Percentiles rank a stretch among this genome's conserved stretches.
Evolutionary conservation across 2,888 invertebrate species (phyloP).

Genomic region (Idaea aversata): DNA sequence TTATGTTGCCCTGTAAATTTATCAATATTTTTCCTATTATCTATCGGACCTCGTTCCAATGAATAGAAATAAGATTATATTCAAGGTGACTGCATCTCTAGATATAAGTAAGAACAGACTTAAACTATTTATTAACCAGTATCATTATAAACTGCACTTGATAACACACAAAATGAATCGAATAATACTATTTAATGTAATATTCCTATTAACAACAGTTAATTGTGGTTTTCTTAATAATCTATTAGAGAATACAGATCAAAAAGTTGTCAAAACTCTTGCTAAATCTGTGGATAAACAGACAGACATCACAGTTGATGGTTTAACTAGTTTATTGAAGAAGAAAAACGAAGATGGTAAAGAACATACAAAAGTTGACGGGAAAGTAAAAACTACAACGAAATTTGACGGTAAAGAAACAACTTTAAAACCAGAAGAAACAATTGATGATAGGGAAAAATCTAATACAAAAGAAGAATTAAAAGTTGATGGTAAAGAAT

Average conservation of each 20-base stretch:
- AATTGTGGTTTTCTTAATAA: not conserved
- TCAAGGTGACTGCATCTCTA: not conserved
- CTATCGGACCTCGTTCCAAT: not conserved
- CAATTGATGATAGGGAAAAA: not conserved
- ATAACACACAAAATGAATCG: not conserved
- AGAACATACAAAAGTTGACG: not conserved
- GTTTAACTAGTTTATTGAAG: not conserved
- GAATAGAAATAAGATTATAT: not conserved
- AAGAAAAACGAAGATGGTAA: not conserved
- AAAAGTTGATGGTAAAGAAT: not conserved
- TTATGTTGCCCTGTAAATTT: not conserved
- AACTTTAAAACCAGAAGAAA: not conserved
- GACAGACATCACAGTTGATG: not conserved
- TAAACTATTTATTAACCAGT: not conserved
- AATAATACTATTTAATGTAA: not conserved
- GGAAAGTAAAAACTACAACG: not conserved
- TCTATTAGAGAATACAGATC: not conserved
- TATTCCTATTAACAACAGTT: not conserved
- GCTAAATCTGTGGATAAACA: not conserved
- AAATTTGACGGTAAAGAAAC: not conserved
- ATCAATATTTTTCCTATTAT: not conserved
- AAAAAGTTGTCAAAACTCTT: not conserved
- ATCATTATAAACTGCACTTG: not conserved
- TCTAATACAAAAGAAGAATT: not conserved
- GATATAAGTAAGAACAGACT: not conserved